phyloP scores from a whole-genome alignment of 1,140 invertebrate species.

The Pogonus chalceus region DNA sequence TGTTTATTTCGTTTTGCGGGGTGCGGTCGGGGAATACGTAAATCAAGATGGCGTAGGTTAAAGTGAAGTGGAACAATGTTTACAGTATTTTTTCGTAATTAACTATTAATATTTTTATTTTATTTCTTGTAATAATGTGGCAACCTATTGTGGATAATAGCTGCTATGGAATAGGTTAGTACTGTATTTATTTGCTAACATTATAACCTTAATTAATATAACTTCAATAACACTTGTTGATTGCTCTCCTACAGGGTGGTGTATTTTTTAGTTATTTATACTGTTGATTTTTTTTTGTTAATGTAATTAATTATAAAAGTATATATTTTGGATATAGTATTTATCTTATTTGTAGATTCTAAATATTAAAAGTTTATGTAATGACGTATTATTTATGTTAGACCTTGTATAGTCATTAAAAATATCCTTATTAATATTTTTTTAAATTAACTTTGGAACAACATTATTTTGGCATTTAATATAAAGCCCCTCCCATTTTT shows the following conservation, averaged over 20 bases:
- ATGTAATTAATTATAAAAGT: constrained; percentile 4
- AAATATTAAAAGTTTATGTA: background rate
- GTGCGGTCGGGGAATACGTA: too few relatives aligned
- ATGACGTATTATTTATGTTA: background rate
- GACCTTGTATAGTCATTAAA: too few relatives aligned
- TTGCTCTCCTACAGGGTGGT: constrained; percentile 7
- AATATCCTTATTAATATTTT: background rate
- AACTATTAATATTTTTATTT: constrained; percentile 1
- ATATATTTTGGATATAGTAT: background rate
- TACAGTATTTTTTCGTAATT: background rate
- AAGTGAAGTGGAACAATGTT: too few relatives aligned
- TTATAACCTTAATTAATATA: constrained; percentile 2
- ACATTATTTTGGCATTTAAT: too few relatives aligned
- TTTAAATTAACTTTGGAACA: background rate
- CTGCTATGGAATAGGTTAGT: constrained; percentile 23
- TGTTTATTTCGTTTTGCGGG: too few relatives aligned
- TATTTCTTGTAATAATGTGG: constrained; percentile 18
- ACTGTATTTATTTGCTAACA: constrained; percentile 1
- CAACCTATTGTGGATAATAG: constrained; percentile 19
- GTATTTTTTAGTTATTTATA: constrained; percentile 7
- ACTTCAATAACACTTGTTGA: constrained; percentile 12
- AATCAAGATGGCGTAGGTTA: background rate
- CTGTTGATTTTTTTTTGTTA: background rate
- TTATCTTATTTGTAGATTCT: background rate
- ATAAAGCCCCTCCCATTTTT: constrained; percentile 4